These are phyloP conservation scores for Trachelus iudaicus DNA, from an alignment of 2,888 invertebrate genomes.

Conservation along the genomic window DNA sequence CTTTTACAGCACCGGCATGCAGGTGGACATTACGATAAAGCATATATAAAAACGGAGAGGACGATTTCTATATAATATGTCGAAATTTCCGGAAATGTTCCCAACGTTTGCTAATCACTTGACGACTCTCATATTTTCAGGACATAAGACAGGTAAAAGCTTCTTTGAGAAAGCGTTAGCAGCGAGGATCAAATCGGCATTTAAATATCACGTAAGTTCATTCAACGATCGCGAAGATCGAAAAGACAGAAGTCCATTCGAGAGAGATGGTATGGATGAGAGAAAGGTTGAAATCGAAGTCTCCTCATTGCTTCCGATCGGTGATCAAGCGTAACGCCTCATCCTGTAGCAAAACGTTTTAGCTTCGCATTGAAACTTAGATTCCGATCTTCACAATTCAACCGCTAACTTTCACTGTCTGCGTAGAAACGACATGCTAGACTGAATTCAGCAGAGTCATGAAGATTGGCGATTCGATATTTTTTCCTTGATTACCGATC, in stretches of 20 bases:
- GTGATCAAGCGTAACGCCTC: not conserved
- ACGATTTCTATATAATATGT: not conserved
- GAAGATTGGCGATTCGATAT: not conserved
- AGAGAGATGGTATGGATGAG: not conserved
- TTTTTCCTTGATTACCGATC: not conserved
- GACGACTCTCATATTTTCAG: not conserved
- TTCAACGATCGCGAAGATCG: not conserved
- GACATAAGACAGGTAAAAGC: not conserved
- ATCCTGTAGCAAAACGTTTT: conserved; percentile 11
- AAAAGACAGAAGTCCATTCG: not conserved
- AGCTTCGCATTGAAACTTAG: conserved; percentile 4
- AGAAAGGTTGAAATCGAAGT: not conserved
- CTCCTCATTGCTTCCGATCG: not conserved
- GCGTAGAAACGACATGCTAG: conserved; percentile 6
- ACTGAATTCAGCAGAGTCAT: not conserved
- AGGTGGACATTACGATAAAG: not conserved
- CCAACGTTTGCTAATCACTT: not conserved
- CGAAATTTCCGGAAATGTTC: not conserved
- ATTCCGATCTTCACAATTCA: conserved; percentile 26
- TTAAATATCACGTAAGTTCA: not conserved
- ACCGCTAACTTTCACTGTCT: conserved; percentile 39
- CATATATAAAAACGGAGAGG: not conserved
- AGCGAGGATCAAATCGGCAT: not conserved
- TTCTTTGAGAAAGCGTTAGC: not conserved
- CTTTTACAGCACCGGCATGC: not conserved